Base-by-base conservation (phyloP, 2,113 vertebrate genomes). In the Lates calcarifer region DNA sequence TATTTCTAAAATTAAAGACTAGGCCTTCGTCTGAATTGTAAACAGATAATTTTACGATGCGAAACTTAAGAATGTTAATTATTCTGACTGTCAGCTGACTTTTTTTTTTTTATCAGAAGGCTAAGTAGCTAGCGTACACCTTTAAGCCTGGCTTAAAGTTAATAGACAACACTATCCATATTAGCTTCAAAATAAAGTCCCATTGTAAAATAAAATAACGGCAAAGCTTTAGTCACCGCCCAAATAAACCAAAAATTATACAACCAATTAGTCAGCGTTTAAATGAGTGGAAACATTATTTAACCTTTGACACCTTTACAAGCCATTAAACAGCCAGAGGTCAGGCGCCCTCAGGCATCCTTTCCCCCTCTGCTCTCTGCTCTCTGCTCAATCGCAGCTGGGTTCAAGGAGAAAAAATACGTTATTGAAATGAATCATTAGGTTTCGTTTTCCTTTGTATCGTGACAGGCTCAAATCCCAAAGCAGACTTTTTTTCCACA, bases 291-390 rank as follows among this genome's bases (percentile, higher is more conserved):
- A 95, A 94, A 94, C 89, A 84, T 94, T 94, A 92, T 95, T 94
- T 95, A 95, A 95, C 94, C 94, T 94, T 84, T 94, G 92, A 90
- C 93, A 88, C 91, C 75, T 91, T 91, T 90, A 92, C 93, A 93
- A 93, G 90, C 89, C 92, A 85, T 94, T 94, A 92, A 91, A 90
- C 90, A 87, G 94, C 85, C 89, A 92, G 84, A 90, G 94, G 94
- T 95, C 94, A 92, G 61, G 67, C 47, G 68, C 58, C 91, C 88
- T 41, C 84, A 1, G 88, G 84, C 86, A 60, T 78, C 83, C 83
- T 67, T 70, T 81, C 55, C 84, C 81, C 80, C 67, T n/a, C n/a
- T n/a, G n/a, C n/a, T n/a, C 81, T 75, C 67, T 26, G 37, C 65
- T 69, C 61, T 26, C 62, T 12, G 61, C 81, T 69, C 72, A 53